Percentiles rank a stretch among this genome's conserved stretches.
Evolutionary conservation across 2,113 vertebrate species (phyloP).

Genomic region (Grammomys surdaster): DNA sequence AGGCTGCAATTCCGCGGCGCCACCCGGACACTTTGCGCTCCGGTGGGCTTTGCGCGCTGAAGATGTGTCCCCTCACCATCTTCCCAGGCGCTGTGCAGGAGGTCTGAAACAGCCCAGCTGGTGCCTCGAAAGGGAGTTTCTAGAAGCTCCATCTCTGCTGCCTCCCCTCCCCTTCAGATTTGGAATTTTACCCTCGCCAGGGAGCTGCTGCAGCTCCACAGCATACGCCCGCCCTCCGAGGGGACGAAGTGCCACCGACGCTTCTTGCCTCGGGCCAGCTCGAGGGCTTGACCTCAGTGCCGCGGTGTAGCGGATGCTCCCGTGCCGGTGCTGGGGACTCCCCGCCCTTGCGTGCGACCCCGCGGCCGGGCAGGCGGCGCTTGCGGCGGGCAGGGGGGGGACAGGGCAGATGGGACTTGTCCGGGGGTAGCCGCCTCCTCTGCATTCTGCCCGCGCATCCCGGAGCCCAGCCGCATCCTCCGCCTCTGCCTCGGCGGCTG

Average conservation of each 20-base stretch:
- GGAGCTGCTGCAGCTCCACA: slow-evolving; percentile 42
- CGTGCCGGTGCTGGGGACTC: background rate
- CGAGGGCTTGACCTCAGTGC: background rate
- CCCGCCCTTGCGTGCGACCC: slow-evolving; percentile 74
- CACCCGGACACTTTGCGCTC: background rate
- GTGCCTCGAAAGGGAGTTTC: slow-evolving; percentile 69
- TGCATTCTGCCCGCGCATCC: slow-evolving; percentile 58
- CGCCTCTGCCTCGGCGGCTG: slow-evolving; percentile 38
- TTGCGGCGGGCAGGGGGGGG: slow-evolving; percentile 71
- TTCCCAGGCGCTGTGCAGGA: slow-evolving; percentile 48
- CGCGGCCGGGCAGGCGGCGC: slow-evolving; percentile 74
- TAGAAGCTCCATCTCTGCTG: slow-evolving; percentile 49
- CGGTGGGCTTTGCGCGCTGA: slow-evolving; percentile 1
- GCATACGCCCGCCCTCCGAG: background rate
- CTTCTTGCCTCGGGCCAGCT: background rate
- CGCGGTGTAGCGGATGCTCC: background rate
- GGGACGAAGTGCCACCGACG: slow-evolving; percentile 58
- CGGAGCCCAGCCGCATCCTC: background rate
- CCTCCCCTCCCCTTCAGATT: slow-evolving; percentile 53
- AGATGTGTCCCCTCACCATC: slow-evolving; percentile 20
- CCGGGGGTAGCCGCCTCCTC: slow-evolving; percentile 69
- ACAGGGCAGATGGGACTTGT: slow-evolving; percentile 56
- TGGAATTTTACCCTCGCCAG: background rate
- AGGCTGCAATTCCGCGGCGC: background rate
- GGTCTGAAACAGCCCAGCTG: slow-evolving; percentile 54